Percentiles rank a stretch among this genome's conserved stretches.
Evolutionary conservation across 1,140 invertebrate genomes (phyloP).

Genomic region (Diorhabda elongata): DNA sequence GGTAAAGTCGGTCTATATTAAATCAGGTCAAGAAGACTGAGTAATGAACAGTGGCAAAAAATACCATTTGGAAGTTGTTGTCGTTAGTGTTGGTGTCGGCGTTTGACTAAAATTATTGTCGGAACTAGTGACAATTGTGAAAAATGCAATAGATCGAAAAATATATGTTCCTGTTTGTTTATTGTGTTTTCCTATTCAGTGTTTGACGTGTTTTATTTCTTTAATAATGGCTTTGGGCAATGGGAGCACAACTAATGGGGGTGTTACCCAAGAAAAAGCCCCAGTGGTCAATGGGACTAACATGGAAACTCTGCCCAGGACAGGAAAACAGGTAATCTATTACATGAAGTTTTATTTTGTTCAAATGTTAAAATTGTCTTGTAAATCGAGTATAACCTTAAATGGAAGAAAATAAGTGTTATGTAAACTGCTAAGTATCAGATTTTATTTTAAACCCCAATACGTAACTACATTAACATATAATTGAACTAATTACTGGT

Average conservation of each 20-base stretch:
- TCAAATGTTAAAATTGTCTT: no score
- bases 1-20: slow-evolving; percentile 9
- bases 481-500: no score
- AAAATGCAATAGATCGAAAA: slow-evolving; percentile 12
- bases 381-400: slow-evolving; percentile 15
- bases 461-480: no score
- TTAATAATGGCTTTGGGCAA: slow-evolving; percentile 44
- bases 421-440: slow-evolving; percentile 11
- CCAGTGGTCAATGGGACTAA: slow-evolving; percentile 58
- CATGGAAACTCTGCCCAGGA: slow-evolving; percentile 56
- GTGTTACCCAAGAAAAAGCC: slow-evolving; percentile 54
- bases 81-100: slow-evolving; percentile 17
- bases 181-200: slow-evolving; percentile 20
- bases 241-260: slow-evolving; percentile 50
- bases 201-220: slow-evolving; percentile 18
- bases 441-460: not conserved
- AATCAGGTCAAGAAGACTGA: slow-evolving; percentile 14
- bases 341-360: not conserved
- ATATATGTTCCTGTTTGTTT: slow-evolving; percentile 15
- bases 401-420: slow-evolving; percentile 13
- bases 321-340: slow-evolving; percentile 53
- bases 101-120: slow-evolving; percentile 18
- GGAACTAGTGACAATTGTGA: slow-evolving; percentile 12
- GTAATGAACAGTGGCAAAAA: slow-evolving; percentile 22
- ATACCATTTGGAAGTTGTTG: slow-evolving; percentile 22